A percentile compares a stretch with the other conserved stretches of the same genome.
These are phyloP conservation scores for Microplitis demolitor DNA, from an alignment of 1,140 invertebrate genomes.

Conservation along the genomic window DNA sequence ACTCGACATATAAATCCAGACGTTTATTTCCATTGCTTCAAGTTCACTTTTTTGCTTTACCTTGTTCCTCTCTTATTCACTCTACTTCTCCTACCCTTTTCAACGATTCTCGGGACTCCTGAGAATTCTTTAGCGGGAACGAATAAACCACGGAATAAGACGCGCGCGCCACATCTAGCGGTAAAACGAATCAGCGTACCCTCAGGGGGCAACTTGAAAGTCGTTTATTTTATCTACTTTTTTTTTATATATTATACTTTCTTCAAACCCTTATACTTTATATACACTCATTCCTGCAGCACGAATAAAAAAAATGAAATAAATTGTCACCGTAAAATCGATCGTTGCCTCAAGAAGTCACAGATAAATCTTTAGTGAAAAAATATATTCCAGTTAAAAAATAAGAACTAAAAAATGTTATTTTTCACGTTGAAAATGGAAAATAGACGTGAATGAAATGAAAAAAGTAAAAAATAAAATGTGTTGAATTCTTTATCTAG, in stretches of 20 bases:
- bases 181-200: constrained; percentile 11
- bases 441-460: not conserved
- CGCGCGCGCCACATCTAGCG: constrained; percentile 1
- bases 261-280: constrained; percentile 7
- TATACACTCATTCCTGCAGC: too few relatives aligned
- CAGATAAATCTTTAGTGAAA: too few relatives aligned
- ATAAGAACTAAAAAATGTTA: not conserved
- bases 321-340: too few relatives aligned
- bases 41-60: not conserved
- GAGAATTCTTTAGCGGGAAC: constrained; percentile 2
- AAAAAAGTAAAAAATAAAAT: not conserved
- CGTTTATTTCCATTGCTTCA: constrained; percentile 9
- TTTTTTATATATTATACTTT: not conserved
- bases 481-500: too few relatives aligned
- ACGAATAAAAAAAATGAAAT: too few relatives aligned
- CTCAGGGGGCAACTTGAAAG: constrained; percentile 2
- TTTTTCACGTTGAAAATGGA: not conserved
- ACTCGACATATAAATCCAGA: constrained; percentile 12
- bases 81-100: not conserved
- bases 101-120: not conserved
- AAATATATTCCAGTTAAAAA: not conserved
- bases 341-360: too few relatives aligned
- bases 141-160: not conserved
- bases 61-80: not conserved
- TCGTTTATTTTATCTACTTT: not conserved